Percentiles rank a stretch among this genome's conserved stretches.
These are phyloP conservation scores for Odobenus rosmarus DNA, from an alignment of 2,113 vertebrate genomes.

Conservation along the genomic window DNA sequence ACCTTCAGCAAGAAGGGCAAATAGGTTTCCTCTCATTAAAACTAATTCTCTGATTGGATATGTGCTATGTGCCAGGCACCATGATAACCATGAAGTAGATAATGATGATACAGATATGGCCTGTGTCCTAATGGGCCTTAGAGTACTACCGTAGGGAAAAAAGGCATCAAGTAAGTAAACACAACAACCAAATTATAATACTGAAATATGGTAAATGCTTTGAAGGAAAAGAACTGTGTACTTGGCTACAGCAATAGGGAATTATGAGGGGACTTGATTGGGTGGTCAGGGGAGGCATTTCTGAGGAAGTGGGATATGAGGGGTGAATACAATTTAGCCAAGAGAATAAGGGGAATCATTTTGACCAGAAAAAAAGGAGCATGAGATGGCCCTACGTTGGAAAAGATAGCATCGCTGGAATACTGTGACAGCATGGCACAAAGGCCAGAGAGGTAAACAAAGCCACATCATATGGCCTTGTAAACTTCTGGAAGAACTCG, in stretches of 20 bases:
- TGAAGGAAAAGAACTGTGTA: not conserved
- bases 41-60: not conserved
- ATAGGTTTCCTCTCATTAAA: not conserved
- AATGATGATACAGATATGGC: not conserved
- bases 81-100: not conserved
- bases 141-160: not conserved
- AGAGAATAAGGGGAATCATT: not conserved
- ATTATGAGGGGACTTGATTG: not conserved
- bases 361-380: not conserved
- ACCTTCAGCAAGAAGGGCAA: not conserved
- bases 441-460: not conserved
- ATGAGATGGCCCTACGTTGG: not conserved
- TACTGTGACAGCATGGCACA: not conserved
- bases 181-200: not conserved
- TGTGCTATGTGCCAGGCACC: not conserved
- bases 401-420: not conserved
- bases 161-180: not conserved
- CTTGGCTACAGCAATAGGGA: not conserved
- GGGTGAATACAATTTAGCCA: not conserved
- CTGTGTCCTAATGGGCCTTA: not conserved
- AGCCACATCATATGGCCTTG: not conserved
- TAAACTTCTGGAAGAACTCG: not conserved
- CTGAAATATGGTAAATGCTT: constrained; percentile 4
- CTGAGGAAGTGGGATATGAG: not conserved
- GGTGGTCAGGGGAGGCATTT: not conserved